phyloP scores from a whole-genome alignment of 2,113 vertebrate genomes.

The Myiozetetes cayanensis region DNA sequence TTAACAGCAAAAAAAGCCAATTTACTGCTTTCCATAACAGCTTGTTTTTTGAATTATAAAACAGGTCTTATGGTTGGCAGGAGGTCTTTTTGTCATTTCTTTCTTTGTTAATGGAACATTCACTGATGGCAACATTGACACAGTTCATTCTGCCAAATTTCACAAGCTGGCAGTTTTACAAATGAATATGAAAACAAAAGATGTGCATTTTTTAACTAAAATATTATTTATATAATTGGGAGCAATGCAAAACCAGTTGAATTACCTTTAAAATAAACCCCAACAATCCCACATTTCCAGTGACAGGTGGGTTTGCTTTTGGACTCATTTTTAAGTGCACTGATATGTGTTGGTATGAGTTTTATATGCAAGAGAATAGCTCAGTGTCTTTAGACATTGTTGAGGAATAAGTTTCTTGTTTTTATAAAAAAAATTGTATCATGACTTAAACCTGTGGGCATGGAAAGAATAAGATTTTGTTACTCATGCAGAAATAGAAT shows the following conservation, averaged over 20 bases:
- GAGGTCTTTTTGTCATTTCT: neutral
- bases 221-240: neutral
- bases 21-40: neutral
- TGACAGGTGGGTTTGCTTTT: neutral
- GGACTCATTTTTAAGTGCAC: neutral
- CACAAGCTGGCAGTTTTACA: neutral
- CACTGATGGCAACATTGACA: neutral
- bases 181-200: constrained; percentile 3
- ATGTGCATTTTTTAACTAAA: neutral
- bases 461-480: neutral
- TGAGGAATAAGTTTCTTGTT: neutral
- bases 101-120: neutral
- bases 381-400: neutral
- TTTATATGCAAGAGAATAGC: neutral
- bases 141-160: neutral
- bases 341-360: neutral
- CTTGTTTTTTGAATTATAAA: neutral
- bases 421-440: neutral
- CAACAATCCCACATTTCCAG: neutral
- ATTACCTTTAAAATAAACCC: neutral
- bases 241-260: neutral
- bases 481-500: neutral
- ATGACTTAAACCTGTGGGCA: neutral
- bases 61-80: neutral
- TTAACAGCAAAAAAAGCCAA: neutral